phyloP scores from a whole-genome alignment of 2,113 vertebrate species.

The Macaca mulatta region DNA sequence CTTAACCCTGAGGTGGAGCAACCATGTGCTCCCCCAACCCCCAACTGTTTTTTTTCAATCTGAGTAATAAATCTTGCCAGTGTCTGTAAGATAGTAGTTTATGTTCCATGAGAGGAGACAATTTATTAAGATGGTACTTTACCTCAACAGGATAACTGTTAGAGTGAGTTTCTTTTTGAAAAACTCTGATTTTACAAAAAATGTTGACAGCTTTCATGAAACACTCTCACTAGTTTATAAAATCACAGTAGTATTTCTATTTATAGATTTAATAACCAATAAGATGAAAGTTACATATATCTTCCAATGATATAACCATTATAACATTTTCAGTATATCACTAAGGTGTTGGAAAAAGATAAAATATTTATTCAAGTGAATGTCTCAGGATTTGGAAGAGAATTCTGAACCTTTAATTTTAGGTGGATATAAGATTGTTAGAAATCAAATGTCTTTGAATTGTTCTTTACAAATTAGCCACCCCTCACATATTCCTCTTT shows the following conservation, averaged over 20 bases:
- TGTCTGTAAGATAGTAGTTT: background rate
- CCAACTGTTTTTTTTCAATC: background rate
- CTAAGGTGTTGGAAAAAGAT: background rate
- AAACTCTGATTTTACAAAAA: background rate
- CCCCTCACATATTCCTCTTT: background rate
- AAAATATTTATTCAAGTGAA: background rate
- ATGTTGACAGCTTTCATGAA: background rate
- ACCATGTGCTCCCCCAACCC: background rate
- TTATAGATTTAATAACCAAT: background rate
- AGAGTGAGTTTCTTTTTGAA: constrained; percentile 3
- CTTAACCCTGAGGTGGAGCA: background rate
- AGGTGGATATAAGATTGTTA: background rate
- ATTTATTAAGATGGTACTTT: background rate
- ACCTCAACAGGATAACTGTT: background rate
- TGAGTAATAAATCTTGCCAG: background rate
- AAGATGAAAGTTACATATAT: background rate
- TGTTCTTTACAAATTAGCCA: background rate
- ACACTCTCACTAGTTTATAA: background rate
- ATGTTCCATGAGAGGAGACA: background rate
- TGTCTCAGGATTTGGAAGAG: background rate
- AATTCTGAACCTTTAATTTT: background rate
- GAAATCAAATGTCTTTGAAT: background rate
- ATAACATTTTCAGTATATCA: background rate
- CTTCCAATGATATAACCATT: background rate
- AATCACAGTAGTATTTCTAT: background rate